Conservation (phyloP, 2,113 vertebrate species). For the Calypte anna region DNA sequence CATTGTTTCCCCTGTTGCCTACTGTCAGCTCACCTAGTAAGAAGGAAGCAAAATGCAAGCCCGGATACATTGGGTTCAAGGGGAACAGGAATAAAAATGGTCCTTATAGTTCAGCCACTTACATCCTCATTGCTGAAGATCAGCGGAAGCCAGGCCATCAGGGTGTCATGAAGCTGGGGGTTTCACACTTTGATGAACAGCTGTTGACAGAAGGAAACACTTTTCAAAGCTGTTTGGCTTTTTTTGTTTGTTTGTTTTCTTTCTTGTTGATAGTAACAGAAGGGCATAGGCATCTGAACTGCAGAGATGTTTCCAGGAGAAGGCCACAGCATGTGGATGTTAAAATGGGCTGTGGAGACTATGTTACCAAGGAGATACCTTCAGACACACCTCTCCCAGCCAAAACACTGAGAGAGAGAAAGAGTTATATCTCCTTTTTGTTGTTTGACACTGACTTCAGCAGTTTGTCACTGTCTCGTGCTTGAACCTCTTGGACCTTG, state of each 20-base stretch:
- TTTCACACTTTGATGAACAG: not conserved
- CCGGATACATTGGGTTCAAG: not conserved
- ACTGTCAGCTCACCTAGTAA: not conserved
- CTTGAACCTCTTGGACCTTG: not conserved
- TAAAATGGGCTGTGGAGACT: not conserved
- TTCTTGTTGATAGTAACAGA: not conserved
- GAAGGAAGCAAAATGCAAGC: not conserved
- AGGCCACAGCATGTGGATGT: not conserved
- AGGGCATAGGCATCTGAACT: not conserved
- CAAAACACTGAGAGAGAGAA: not conserved
- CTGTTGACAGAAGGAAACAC: not conserved
- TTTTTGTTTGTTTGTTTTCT: not conserved
- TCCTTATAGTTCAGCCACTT: not conserved
- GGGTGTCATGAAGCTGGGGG: not conserved
- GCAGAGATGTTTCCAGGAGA: not conserved
- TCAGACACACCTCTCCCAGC: not conserved
- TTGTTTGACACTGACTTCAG: not conserved
- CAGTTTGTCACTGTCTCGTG: not conserved
- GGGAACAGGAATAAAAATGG: not conserved
- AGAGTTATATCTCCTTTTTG: fast-evolving
- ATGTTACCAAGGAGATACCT: not conserved
- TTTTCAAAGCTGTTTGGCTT: not conserved
- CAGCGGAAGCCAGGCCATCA: not conserved
- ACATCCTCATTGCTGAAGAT: not conserved
- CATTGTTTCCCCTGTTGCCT: not conserved